Conservation (phyloP, 2,113 vertebrate species). For the Archilochus colubris region DNA sequence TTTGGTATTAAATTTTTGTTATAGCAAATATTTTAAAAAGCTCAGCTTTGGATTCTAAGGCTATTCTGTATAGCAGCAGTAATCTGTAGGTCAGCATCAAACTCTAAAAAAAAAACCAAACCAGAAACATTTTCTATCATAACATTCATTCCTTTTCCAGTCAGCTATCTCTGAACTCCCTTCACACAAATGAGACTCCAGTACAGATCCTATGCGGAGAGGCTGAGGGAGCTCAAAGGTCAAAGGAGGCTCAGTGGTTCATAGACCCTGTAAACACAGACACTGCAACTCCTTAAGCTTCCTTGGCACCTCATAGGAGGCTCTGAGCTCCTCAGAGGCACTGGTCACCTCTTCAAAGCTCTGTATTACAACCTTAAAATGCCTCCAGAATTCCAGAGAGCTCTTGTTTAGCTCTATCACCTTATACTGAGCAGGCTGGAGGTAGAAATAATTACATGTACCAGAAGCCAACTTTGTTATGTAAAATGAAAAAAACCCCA, state of each 20-base stretch:
- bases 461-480: constrained; percentile 13
- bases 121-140: background rate
- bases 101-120: background rate
- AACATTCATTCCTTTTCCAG: background rate
- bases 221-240: too few species aligned
- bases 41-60: background rate
- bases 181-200: background rate
- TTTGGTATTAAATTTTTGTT: background rate
- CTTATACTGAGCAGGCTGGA: background rate
- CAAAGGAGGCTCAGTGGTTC: too few species aligned
- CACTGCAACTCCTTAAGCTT: too few species aligned
- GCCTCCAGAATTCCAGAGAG: background rate
- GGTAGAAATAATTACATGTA: background rate
- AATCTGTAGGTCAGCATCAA: background rate
- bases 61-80: background rate
- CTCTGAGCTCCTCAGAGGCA: too few species aligned
- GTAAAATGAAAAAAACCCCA: background rate
- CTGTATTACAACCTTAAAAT: background rate
- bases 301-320: too few species aligned
- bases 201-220: too few species aligned
- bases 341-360: background rate
- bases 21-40: background rate
- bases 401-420: background rate
- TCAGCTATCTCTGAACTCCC: background rate
- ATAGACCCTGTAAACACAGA: too few species aligned